These are phyloP conservation scores for Lanistes nyassanus DNA, from an alignment of 1,140 invertebrate genomes.

Conservation along the genomic window DNA sequence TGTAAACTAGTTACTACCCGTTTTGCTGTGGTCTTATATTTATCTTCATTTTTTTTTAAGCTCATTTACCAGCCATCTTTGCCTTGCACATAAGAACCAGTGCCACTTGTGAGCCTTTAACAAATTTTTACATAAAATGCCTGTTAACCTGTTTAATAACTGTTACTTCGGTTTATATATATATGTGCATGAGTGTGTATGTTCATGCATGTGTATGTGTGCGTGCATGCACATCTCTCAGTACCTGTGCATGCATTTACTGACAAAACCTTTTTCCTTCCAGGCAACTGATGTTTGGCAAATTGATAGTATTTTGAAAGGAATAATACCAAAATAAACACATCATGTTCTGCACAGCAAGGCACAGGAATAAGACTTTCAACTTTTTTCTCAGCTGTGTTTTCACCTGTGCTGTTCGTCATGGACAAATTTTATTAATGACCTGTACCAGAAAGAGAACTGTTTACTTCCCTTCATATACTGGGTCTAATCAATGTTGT, in stretches of 20 bases:
- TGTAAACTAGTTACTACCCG: not conserved
- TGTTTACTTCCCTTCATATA: too few species aligned
- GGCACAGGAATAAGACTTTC: too few species aligned
- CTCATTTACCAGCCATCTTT: not conserved
- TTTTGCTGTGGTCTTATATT: not conserved
- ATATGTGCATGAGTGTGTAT: slow-evolving; percentile 1
- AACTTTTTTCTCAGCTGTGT: too few species aligned
- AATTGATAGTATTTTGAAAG: not conserved
- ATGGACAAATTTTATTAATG: too few species aligned
- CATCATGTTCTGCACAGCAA: too few species aligned
- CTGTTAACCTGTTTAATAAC: not conserved
- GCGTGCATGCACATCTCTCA: not conserved
- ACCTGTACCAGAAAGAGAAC: too few species aligned
- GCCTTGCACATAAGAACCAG: not conserved
- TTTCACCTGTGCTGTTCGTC: too few species aligned
- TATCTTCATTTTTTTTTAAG: not conserved
- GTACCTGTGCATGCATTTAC: not conserved
- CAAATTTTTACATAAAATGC: not conserved
- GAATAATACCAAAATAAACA: not conserved
- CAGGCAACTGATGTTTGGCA: not conserved
- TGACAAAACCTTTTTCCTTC: not conserved
- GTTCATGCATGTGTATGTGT: slow-evolving; percentile 1
- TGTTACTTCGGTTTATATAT: not conserved
- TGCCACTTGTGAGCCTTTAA: not conserved
- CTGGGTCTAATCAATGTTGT: too few species aligned